phyloP scores from a whole-genome alignment of 1,140 invertebrate species.

The Trichoplusia ni region DNA sequence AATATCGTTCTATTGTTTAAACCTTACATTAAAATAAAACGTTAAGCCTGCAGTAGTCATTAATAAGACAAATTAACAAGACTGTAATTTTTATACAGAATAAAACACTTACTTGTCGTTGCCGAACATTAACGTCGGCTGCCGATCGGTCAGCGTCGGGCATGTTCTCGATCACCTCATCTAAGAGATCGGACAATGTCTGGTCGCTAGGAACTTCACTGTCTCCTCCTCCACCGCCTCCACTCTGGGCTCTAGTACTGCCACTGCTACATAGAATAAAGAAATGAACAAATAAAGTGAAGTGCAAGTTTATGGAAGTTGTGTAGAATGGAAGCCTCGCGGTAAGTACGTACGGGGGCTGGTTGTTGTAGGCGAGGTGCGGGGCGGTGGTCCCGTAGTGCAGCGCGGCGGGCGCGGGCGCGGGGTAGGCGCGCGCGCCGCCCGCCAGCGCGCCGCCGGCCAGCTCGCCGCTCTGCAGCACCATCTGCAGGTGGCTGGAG shows the following conservation, averaged over 20 bases:
- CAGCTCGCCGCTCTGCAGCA: conserved; percentile 68
- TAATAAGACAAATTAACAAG: neutral
- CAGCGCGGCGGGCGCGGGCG: conserved; percentile 44
- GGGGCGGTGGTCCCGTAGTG: conserved; percentile 57
- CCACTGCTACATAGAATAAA: conserved; percentile 47
- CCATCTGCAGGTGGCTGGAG: conserved; percentile 72
- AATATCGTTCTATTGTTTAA: conserved; percentile 6
- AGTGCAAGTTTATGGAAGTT: too few relatives aligned
- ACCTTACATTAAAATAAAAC: neutral
- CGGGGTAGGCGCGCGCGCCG: too few relatives aligned
- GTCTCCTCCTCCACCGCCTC: conserved; percentile 51
- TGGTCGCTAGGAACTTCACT: conserved; percentile 83
- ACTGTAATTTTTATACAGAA: too few relatives aligned
- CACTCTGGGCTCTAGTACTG: conserved; percentile 45
- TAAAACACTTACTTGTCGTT: conserved; percentile 20
- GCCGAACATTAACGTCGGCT: conserved; percentile 58
- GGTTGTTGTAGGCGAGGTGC: conserved; percentile 56
- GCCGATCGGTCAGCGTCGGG: conserved; percentile 63
- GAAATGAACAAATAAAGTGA: too few relatives aligned
- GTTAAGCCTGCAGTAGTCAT: neutral
- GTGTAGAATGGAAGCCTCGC: too few relatives aligned
- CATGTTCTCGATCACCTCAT: conserved; percentile 90
- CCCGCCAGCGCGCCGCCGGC: conserved; percentile 62
- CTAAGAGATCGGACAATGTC: conserved; percentile 89
- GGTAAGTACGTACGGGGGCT: conserved; percentile 52